phyloP scores from a whole-genome alignment of 1,140 invertebrate genomes.

The Caenorhabditis latens region DNA sequence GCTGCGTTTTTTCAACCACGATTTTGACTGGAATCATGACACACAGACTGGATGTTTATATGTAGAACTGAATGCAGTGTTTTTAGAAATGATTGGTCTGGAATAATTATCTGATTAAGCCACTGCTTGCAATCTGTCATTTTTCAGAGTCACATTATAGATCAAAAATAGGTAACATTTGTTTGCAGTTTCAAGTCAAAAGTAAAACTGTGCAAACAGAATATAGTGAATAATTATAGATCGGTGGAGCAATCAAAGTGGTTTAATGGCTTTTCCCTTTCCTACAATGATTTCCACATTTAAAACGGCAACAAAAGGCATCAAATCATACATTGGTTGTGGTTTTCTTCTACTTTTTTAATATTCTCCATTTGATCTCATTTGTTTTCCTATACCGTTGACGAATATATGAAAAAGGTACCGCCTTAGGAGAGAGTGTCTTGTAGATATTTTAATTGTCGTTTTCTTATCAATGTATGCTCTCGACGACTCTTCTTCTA shows the following conservation, averaged over 20 bases:
- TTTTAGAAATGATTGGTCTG: no score
- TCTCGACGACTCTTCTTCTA: neutral
- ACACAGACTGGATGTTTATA: no score
- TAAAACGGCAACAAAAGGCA: slow-evolving; percentile 3
- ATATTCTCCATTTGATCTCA: neutral
- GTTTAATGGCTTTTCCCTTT: slow-evolving; percentile 25
- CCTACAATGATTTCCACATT: slow-evolving; percentile 6
- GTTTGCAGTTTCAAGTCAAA: neutral
- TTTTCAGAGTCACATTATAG: no score
- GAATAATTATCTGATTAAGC: no score
- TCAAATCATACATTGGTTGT: slow-evolving; percentile 14
- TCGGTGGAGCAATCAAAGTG: slow-evolving; percentile 45
- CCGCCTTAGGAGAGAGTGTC: slow-evolving; percentile 27
- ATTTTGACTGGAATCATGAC: no score
- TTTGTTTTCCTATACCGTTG: neutral
- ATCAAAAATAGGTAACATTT: neutral
- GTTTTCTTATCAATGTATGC: slow-evolving; percentile 46
- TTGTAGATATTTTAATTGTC: slow-evolving; percentile 47
- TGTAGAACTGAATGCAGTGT: no score
- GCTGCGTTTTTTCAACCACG: no score
- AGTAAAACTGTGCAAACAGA: slow-evolving; percentile 35
- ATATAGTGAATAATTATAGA: slow-evolving; percentile 44
- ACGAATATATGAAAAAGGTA: neutral
- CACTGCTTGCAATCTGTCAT: no score
- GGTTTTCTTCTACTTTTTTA: neutral